phyloP scores from a whole-genome alignment of 2,113 vertebrate genomes.

The Strigops habroptila region DNA sequence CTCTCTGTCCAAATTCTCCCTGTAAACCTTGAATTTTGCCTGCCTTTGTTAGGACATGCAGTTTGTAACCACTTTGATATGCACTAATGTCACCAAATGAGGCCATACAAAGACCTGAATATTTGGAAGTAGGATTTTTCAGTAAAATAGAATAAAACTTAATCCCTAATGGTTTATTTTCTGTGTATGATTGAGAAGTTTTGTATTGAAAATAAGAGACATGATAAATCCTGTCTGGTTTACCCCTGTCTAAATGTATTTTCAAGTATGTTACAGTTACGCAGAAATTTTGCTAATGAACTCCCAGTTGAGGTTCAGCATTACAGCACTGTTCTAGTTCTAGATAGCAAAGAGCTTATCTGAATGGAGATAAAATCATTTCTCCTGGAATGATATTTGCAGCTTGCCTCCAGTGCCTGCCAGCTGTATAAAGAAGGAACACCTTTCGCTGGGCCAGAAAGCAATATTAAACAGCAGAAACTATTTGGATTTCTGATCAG shows the following conservation, averaged over 20 bases:
- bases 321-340: not conserved
- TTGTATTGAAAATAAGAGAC: not conserved
- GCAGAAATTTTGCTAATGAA: conserved; percentile 22
- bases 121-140: not conserved
- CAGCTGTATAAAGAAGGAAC: not conserved
- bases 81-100: not conserved
- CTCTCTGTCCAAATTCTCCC: not conserved
- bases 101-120: not conserved
- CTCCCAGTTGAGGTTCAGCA: not conserved
- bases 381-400: not conserved
- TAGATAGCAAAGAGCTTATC: not conserved
- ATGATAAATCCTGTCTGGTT: not conserved
- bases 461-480: not conserved
- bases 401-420: not conserved
- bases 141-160: not conserved
- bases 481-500: not conserved
- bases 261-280: not conserved
- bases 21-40: not conserved
- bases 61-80: not conserved
- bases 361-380: not conserved
- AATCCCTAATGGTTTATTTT: not conserved
- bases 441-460: not conserved
- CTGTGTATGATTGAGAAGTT: not conserved
- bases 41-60: not conserved
- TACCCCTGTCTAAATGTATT: not conserved